phyloP scores from a whole-genome alignment of 2,113 vertebrate genomes.

The Alligator sinensis region DNA sequence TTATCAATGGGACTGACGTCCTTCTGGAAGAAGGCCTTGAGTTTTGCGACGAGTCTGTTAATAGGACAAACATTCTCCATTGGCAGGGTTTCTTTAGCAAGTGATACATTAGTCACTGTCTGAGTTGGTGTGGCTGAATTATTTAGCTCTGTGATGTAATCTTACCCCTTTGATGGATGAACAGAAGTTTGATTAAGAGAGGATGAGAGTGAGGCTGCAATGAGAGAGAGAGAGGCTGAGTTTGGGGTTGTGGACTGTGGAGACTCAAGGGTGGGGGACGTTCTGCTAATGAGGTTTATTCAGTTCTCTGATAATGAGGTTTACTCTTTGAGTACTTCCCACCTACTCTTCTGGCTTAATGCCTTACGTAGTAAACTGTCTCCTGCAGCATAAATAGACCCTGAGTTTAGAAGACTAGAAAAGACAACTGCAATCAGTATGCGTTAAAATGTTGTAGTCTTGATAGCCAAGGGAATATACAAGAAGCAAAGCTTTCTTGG shows the following conservation, averaged over 20 bases:
- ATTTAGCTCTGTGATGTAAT: slow-evolving; percentile 21
- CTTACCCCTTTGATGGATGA: slow-evolving; percentile 36
- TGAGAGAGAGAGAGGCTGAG: neutral
- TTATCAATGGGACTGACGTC: neutral
- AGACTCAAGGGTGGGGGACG: neutral
- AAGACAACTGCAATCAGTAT: no score
- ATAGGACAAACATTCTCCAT: neutral
- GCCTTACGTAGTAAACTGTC: neutral
- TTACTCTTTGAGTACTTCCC: no score
- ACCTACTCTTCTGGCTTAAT: neutral
- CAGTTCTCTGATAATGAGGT: no score
- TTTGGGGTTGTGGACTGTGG: neutral
- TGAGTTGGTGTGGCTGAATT: neutral
- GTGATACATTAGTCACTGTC: neutral
- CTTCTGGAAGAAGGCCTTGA: neutral
- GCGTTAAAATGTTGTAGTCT: no score
- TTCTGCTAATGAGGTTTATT: no score
- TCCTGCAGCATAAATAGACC: no score
- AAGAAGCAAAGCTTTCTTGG: no score
- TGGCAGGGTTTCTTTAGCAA: neutral
- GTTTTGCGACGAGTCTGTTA: neutral
- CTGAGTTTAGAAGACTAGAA: no score
- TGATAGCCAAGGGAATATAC: no score
- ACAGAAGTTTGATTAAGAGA: neutral
- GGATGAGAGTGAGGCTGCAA: neutral